Conservation (phyloP, 2,113 vertebrate species). For the Nesoenas mayeri region DNA sequence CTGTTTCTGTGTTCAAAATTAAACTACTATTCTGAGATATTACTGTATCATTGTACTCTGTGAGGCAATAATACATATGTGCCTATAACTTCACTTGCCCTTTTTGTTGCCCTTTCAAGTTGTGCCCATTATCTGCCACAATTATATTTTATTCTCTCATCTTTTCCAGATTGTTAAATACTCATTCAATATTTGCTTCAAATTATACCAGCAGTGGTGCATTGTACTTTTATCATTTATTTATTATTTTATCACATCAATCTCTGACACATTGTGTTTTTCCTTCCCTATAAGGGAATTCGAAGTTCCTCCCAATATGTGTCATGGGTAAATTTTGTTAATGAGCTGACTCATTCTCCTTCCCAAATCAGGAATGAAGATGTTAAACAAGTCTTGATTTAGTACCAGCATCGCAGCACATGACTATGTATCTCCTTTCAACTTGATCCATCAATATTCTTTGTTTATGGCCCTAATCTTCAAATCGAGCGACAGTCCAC, state of each 20-base stretch:
- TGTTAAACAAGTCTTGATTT: slow-evolving; percentile 23
- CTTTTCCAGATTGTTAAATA: slow-evolving; percentile 29
- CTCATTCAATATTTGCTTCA: not conserved
- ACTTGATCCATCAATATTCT: slow-evolving; percentile 20
- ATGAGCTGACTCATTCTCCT: not conserved
- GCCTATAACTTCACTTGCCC: not conserved
- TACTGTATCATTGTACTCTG: not conserved
- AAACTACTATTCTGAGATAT: not conserved
- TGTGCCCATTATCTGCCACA: not conserved
- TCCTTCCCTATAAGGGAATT: not conserved
- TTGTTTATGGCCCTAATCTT: slow-evolving; percentile 44
- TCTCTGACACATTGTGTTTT: not conserved
- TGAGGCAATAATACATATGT: not conserved
- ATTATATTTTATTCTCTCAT: slow-evolving; percentile 16
- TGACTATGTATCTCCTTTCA: not conserved
- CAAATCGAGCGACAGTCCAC: not conserved
- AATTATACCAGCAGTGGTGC: not conserved
- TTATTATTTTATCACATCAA: not conserved
- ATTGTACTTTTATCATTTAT: not conserved
- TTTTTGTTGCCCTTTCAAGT: slow-evolving; percentile 5
- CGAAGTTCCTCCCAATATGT: not conserved
- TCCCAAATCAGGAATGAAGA: slow-evolving; percentile 10
- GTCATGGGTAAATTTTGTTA: not conserved
- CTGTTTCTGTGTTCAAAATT: not conserved
- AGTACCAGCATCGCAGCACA: not conserved